Conservation (phyloP, 2,888 invertebrate genomes). For the Galerucella pusilla region DNA sequence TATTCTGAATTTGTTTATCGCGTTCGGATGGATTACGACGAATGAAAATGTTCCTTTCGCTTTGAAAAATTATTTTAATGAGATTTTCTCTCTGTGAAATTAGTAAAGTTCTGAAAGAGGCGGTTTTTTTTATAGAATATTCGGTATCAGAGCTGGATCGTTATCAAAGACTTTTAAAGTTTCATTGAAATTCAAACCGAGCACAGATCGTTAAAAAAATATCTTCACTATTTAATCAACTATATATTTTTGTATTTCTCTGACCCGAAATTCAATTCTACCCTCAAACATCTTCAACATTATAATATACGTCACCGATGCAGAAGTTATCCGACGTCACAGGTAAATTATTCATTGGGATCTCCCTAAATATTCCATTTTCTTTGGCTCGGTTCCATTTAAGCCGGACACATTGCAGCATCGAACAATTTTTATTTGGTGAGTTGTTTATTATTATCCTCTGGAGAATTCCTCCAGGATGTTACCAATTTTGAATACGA, state of each 20-base stretch:
- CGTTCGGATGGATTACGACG: slow-evolving; percentile 23
- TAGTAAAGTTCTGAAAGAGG: neutral
- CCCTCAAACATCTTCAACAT: neutral
- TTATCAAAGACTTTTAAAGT: neutral
- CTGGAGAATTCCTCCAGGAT: neutral
- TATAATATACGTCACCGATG: neutral
- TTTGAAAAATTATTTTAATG: slow-evolving; percentile 25
- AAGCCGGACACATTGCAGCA: neutral
- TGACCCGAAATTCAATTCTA: neutral
- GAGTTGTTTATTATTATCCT: neutral
- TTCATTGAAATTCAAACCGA: neutral
- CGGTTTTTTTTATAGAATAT: neutral
- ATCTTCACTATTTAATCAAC: no score
- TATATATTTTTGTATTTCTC: no score
- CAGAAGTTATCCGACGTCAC: neutral
- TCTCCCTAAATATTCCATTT: slow-evolving; percentile 8
- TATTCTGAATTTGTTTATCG: slow-evolving; percentile 30
- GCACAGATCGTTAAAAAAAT: neutral
- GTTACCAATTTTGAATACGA: no score
- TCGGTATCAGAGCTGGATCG: neutral
- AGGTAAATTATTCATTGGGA: slow-evolving; percentile 5
- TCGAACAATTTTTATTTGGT: neutral
- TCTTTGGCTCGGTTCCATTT: slow-evolving; percentile 7
- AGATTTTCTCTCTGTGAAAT: slow-evolving; percentile 13
- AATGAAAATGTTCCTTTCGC: slow-evolving; percentile 23